Conservation (phyloP, 2,888 invertebrate genomes). For the Eristalis intricaria region DNA sequence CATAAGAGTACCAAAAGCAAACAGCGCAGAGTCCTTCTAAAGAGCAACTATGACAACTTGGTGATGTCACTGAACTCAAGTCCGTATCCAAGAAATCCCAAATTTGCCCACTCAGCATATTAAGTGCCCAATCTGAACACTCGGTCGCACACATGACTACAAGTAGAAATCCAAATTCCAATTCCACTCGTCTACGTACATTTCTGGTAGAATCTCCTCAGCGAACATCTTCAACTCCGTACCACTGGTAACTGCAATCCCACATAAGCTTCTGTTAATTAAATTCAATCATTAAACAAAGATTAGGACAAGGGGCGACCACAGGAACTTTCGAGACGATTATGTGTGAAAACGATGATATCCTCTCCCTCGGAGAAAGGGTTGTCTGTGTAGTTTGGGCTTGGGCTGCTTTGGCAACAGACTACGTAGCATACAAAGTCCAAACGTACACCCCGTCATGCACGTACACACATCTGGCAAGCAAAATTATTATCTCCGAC, state of each 20-base stretch:
- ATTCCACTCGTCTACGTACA: background rate
- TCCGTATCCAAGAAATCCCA: background rate
- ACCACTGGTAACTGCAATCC: conserved; percentile 28
- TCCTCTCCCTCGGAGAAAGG: conserved; percentile 49
- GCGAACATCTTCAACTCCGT: background rate
- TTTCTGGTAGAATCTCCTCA: background rate
- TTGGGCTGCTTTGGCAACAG: conserved; percentile 23
- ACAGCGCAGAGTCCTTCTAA: too few species aligned
- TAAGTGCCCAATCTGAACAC: background rate
- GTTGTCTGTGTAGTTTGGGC: conserved; percentile 36
- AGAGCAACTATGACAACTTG: background rate
- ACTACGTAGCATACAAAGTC: conserved; percentile 15
- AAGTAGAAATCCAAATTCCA: background rate
- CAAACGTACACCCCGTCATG: conserved; percentile 47
- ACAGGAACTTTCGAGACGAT: conserved; percentile 46
- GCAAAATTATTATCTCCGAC: conserved; percentile 52
- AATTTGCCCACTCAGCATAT: background rate
- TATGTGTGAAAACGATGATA: conserved; percentile 61
- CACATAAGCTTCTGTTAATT: conserved; percentile 71
- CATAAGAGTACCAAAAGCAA: too few species aligned
- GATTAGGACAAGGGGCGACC: conserved; percentile 61
- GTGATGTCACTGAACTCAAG: background rate
- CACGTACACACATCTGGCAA: conserved; percentile 10
- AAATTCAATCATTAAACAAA: conserved; percentile 70
- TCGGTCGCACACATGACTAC: background rate